A percentile compares a stretch with the other conserved stretches of the same genome.
phyloP scores from a whole-genome alignment of 2,888 invertebrate genomes.

The Griposia aprilina region DNA sequence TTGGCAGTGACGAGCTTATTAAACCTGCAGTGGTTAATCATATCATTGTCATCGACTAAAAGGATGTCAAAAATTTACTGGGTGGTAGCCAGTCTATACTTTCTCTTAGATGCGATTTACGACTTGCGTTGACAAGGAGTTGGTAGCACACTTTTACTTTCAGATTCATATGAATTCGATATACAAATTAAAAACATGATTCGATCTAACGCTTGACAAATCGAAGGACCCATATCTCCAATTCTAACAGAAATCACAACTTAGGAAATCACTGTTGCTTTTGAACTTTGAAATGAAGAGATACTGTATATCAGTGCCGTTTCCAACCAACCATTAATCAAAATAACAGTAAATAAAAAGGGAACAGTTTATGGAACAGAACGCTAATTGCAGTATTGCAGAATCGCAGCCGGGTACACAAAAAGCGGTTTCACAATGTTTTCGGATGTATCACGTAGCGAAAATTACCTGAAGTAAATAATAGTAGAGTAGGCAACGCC shows the following conservation, averaged over 20 bases:
- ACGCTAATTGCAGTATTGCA: slow-evolving; percentile 57
- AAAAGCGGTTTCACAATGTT: slow-evolving; percentile 69
- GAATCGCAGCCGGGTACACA: slow-evolving; percentile 48
- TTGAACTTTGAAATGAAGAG: slow-evolving; percentile 34
- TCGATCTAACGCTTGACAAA: neutral
- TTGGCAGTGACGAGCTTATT: slow-evolving; percentile 33
- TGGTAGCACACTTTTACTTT: slow-evolving; percentile 30
- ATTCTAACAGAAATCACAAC: slow-evolving; percentile 1
- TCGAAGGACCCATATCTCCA: neutral
- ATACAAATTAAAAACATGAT: slow-evolving; percentile 2
- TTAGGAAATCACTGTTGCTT: neutral
- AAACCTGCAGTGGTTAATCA: slow-evolving; percentile 21
- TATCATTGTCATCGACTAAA: neutral
- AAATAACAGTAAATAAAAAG: slow-evolving; percentile 47
- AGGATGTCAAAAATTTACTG: slow-evolving; percentile 18
- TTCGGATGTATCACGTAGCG: slow-evolving; percentile 75
- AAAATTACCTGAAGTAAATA: slow-evolving; percentile 72
- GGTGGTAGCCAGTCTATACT: slow-evolving; percentile 21
- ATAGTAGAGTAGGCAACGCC: slow-evolving; percentile 66
- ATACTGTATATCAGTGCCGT: neutral
- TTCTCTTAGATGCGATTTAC: slow-evolving; percentile 33
- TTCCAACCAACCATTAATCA: slow-evolving; percentile 34
- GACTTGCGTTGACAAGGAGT: slow-evolving; percentile 9
- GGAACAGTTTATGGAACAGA: slow-evolving; percentile 44
- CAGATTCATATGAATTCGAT: neutral